Base-by-base conservation (phyloP, 2,888 invertebrate species). In the Drosophila mayaguana region DNA sequence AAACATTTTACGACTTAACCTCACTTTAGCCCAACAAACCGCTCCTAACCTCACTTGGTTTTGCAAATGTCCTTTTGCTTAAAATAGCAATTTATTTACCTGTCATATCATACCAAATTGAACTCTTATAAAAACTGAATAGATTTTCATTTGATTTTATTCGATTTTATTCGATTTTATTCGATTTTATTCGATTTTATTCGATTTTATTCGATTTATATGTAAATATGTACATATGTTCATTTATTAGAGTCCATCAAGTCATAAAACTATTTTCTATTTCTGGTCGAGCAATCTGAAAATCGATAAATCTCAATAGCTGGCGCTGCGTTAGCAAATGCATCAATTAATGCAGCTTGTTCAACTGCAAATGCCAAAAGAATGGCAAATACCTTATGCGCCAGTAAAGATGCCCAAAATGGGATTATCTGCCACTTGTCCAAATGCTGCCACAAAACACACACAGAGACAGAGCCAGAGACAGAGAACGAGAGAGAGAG, bases 291-390 rank as follows among this genome's bases (percentile, higher is more conserved):
- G 14, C 32, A 20, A 34, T 16, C 22, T 28, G 9, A 55, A 42
- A 55, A 54, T 38, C 38, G 18, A 50, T 50, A 50, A 14, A 34
- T 50, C 7, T n/a, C n/a, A 20, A 36, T 36, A 25, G 48, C 48
- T 11, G n/a, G 22, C 48, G n/a, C 22, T 54, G n/a, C 38, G n/a
- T n/a, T 32, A 6, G 57, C 34, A 22, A 68, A 42, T 14, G 48
- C 36, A 48, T 55, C 67, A 66, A 67, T 67, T 64, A 34, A 48
- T 51, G 50, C 55, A 34, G 62, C 38, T 34, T 34, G 43, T 32
- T 70, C 70, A 42, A 70, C 28, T 70, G 71, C 34, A 70, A 70
- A 45, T 55, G 43, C 36, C 48, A 36, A 55, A 51, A 51, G 43
- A 51, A 69, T 70, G 51, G 51, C n/a, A 62, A 70, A 70, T 53